phyloP scores from a whole-genome alignment of 2,888 invertebrate species.

The Synanthedon formicaeformis region DNA sequence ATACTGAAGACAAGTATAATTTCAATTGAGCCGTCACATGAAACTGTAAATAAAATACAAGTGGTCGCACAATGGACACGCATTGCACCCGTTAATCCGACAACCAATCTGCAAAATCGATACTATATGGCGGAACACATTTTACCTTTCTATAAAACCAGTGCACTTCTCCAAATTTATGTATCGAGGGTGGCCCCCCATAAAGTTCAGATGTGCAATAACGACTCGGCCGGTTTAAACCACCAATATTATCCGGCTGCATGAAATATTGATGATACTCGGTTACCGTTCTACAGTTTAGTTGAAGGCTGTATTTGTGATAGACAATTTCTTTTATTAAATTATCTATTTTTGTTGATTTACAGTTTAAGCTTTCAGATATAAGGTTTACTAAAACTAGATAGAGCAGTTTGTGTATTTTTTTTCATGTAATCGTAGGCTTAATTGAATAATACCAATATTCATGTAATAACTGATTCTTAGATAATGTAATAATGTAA shows the following conservation, averaged over 20 bases:
- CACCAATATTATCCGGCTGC: constrained; percentile 43
- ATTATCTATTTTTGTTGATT: no score
- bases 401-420: no score
- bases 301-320: background rate
- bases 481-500: no score
- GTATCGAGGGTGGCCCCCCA: constrained; percentile 56
- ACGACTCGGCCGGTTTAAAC: constrained; percentile 59
- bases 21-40: no score
- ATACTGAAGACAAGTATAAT: no score
- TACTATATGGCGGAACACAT: constrained; percentile 44
- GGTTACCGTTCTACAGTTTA: constrained; percentile 7
- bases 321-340: no score
- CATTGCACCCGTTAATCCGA: constrained; percentile 25
- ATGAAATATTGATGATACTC: constrained; percentile 57
- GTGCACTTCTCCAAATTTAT: constrained; percentile 61
- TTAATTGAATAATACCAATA: no score
- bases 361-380: no score
- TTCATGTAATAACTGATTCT: no score
- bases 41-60: background rate
- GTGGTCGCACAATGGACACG: background rate
- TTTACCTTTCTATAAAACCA: constrained; percentile 52
- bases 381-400: no score
- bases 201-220: constrained; percentile 63
- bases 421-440: no score
- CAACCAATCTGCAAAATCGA: constrained; percentile 49